A percentile compares a stretch with the other conserved stretches of the same genome.
These are phyloP conservation scores for Struthio camelus DNA, from an alignment of 2,113 vertebrate species.

Conservation along the genomic window DNA sequence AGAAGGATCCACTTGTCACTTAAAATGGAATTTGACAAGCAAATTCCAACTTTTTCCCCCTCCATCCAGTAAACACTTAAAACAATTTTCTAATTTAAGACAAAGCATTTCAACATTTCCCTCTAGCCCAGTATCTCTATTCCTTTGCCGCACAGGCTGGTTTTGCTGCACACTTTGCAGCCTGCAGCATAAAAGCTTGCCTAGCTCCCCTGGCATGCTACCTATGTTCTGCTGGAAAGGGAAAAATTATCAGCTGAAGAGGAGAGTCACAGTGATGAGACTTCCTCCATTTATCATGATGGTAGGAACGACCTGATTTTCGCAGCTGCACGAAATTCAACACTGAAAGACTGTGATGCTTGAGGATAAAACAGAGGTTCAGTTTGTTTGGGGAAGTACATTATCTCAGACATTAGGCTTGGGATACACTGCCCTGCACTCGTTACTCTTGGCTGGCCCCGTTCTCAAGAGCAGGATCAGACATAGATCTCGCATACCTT, in stretches of 20 bases:
- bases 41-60: neutral
- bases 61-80: neutral
- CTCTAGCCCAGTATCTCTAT: neutral
- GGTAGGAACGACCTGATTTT: neutral
- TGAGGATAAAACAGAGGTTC: neutral
- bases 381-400: rapidly evolving
- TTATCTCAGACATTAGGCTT: neutral
- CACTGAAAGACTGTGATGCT: neutral
- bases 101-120: neutral
- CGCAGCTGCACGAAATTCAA: neutral
- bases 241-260: neutral
- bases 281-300: neutral
- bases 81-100: neutral
- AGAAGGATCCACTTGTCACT: neutral
- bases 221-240: neutral
- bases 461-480: neutral
- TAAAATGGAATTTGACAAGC: neutral
- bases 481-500: neutral
- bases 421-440: neutral
- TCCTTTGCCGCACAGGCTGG: neutral
- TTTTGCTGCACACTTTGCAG: neutral
- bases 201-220: neutral
- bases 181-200: neutral
- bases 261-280: neutral
- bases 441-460: neutral